Evolutionary conservation across 2,797 vertebrate genomes (phyloP).

Genomic region (Mareca penelope): DNA sequence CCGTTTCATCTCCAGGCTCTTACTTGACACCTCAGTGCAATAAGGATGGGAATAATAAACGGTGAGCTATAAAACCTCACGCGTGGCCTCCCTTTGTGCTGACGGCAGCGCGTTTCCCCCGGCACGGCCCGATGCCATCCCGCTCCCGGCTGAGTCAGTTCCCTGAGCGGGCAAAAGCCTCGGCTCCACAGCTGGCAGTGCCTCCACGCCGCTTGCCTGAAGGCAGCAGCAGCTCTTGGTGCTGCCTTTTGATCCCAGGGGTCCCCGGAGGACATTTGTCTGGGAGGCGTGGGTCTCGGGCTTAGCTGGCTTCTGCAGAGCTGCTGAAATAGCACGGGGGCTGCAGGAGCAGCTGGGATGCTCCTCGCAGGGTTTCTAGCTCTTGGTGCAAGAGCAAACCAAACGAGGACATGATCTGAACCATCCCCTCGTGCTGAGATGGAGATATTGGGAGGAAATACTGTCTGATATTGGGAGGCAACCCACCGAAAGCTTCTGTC

Average conservation of each 20-base stretch:
- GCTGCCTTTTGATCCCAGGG: background rate
- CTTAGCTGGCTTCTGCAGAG: background rate
- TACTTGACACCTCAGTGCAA: background rate
- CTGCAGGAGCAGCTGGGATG: background rate
- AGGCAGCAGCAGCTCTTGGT: background rate
- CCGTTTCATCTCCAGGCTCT: constrained; percentile 31
- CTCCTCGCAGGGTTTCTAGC: background rate
- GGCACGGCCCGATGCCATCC: background rate
- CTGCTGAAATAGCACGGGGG: background rate
- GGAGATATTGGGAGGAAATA: background rate
- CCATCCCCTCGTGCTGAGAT: background rate
- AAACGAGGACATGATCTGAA: background rate
- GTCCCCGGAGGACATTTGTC: background rate
- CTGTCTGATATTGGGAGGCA: background rate
- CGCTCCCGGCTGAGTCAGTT: constrained; percentile 14
- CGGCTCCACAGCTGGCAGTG: background rate
- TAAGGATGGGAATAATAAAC: constrained; percentile 17
- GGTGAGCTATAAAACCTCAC: background rate
- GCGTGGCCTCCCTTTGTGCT: background rate
- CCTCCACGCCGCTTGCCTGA: background rate
- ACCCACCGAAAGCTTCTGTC: background rate
- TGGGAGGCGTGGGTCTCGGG: background rate
- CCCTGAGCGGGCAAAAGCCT: background rate
- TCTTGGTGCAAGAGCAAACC: background rate
- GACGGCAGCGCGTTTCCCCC: background rate